Evolutionary conservation across 2,113 vertebrate genomes (phyloP).

Genomic region (Micronisus gabar): DNA sequence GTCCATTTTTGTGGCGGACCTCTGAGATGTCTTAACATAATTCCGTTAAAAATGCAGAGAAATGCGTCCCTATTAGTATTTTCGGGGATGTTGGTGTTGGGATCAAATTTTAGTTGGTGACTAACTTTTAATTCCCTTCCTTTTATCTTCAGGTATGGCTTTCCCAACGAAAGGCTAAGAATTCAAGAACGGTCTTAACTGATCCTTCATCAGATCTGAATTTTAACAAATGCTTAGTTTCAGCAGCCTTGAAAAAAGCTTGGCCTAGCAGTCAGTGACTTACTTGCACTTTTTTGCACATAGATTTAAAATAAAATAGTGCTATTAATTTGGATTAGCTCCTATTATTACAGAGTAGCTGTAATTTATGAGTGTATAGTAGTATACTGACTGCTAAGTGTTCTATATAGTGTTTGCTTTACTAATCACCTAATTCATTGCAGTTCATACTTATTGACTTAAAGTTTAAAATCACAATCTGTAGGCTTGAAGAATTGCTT

Average conservation of each 20-base stretch:
- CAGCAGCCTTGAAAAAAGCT: conserved; percentile 84
- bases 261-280: conserved; percentile 91
- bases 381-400: conserved; percentile 88
- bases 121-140: conserved; percentile 92
- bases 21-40: neutral
- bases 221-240: conserved; percentile 89
- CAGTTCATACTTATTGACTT: conserved; percentile 81
- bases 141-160: conserved; percentile 99
- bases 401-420: conserved; percentile 84
- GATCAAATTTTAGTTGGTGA: conserved; percentile 76
- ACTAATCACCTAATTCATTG: conserved; percentile 94
- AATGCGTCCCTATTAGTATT: conserved; percentile 50
- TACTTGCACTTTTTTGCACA: conserved; percentile 87
- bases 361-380: conserved; percentile 81
- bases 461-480: conserved; percentile 76
- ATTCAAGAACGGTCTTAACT: conserved; percentile 90
- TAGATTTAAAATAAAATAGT: conserved; percentile 78
- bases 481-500: conserved; percentile 82
- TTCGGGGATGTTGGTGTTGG: conserved; percentile 61
- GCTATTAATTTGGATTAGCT: conserved; percentile 81
- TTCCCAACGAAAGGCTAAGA: conserved; percentile 99
- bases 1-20: conserved; percentile 27
- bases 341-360: conserved; percentile 71
- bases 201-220: conserved; percentile 89
- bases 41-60: conserved; percentile 47